These are phyloP conservation scores for Megatriorchis doriae DNA, from an alignment of 2,113 vertebrate species.

Conservation along the genomic window DNA sequence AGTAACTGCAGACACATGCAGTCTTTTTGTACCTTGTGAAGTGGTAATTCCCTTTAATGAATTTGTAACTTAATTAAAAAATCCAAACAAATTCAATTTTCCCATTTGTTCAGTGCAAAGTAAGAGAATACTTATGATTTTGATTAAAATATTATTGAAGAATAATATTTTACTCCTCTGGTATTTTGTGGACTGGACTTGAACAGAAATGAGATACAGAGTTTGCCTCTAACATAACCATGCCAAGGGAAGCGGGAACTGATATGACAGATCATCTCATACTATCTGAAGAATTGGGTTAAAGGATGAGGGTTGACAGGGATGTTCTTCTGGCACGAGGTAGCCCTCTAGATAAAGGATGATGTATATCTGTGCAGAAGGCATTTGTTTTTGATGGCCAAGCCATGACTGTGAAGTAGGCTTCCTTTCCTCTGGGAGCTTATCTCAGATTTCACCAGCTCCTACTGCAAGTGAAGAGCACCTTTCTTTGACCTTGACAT, in stretches of 20 bases:
- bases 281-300: not conserved
- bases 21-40: not conserved
- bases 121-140: not conserved
- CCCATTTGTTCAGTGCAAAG: not conserved
- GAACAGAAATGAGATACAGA: not conserved
- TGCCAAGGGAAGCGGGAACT: not conserved
- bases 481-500: slow-evolving; percentile 15
- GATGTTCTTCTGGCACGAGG: not conserved
- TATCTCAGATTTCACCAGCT: not conserved
- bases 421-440: not conserved
- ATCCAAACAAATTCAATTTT: not conserved
- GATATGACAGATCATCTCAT: not conserved
- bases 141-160: not conserved
- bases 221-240: not conserved
- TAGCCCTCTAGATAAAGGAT: not conserved
- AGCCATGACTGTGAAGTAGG: not conserved
- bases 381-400: not conserved
- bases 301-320: not conserved
- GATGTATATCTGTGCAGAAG: not conserved
- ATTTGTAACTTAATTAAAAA: not conserved
- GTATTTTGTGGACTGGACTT: not conserved
- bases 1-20: not conserved
- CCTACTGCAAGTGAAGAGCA: not conserved
- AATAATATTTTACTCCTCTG: not conserved
- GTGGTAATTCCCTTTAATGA: not conserved